Evolutionary conservation across 2,888 invertebrate species (phyloP), one percentile per base, ranked within the genome.

Genomic region (Cheilosia pagana): DNA sequence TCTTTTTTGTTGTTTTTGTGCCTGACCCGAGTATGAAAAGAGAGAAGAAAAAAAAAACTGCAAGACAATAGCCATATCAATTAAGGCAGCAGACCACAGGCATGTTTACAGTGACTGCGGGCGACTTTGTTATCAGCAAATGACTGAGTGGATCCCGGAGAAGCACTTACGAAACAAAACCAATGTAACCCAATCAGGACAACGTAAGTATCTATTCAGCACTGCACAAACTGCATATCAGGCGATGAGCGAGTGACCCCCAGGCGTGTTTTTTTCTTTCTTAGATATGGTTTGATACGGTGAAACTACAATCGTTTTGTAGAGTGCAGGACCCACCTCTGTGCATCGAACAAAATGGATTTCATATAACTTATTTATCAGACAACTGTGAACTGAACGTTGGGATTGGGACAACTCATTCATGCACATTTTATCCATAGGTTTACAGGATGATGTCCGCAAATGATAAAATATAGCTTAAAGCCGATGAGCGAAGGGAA

Each of bases 31-130:
- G 28, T 39, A 72, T 10, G 16, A 23, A 35, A 23, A 21, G 21
- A 31, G 5, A 19, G 25, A 52, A 19, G 25, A 52, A 3, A 50
- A 21, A 23, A 52, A 41, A 31, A 10, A 16, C 8, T 23, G 35
- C 48, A 59, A 70, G 39, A 63, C 63, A 63, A 74, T 55, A 48
- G 25, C 55, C 55, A 65, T 45, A 63, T 74, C 63, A 74, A 72
- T 72, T 71, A 60, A 71, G 60, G 25, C 60, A 60, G 4, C 53
- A 45, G 72, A 60, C 50, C 19, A 21, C 41, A 41, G 52, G 43
- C 72, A 35, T 72, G 52, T 72, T 62, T 72, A 43, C 53, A 31
- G 31, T 62, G 52, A 45, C 43, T 60, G 16, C 31, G 6, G 16
- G 23, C 3, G 28, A 45, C 53, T 72, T 62, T 45, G 43, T 62